Evolutionary conservation across 30 jellyfish, hydroid and myxozoan species (phyloP).

Genomic region (Aurelia aurita complex sp. Pacific): DNA sequence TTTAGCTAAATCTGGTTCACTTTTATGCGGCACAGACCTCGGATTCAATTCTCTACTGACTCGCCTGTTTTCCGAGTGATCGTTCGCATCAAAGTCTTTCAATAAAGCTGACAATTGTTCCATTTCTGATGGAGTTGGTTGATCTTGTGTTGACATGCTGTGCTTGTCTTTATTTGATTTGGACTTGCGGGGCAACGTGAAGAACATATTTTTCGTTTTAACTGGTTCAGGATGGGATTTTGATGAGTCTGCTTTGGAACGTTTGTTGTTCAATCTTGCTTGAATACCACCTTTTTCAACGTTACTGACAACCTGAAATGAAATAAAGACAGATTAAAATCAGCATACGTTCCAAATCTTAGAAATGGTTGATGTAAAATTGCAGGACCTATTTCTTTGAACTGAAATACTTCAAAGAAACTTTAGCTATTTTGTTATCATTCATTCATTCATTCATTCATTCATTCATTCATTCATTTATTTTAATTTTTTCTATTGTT

Average conservation of each 20-base stretch:
- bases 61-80: neutral
- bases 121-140: constrained; percentile 36
- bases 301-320: no score
- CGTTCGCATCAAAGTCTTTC: constrained; percentile 13
- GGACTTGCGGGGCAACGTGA: constrained; percentile 38
- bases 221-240: neutral
- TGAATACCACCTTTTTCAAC: constrained; percentile 40
- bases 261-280: constrained; percentile 37
- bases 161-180: constrained; percentile 2
- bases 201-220: constrained; percentile 9
- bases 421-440: no score
- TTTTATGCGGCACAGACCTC: neutral
- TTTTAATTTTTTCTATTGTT: no score
- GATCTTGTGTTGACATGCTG: constrained; percentile 8
- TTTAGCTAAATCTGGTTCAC: no score
- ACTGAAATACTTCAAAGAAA: no score
- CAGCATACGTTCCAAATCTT: no score
- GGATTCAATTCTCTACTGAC: constrained; percentile 1
- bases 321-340: no score
- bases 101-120: constrained; percentile 46
- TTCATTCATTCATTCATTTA: no score
- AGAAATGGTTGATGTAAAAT: no score
- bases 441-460: no score
- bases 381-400: no score
- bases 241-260: constrained; percentile 4